phyloP scores from a whole-genome alignment of 2,888 invertebrate species.

The Apomyelois bistriatella region DNA sequence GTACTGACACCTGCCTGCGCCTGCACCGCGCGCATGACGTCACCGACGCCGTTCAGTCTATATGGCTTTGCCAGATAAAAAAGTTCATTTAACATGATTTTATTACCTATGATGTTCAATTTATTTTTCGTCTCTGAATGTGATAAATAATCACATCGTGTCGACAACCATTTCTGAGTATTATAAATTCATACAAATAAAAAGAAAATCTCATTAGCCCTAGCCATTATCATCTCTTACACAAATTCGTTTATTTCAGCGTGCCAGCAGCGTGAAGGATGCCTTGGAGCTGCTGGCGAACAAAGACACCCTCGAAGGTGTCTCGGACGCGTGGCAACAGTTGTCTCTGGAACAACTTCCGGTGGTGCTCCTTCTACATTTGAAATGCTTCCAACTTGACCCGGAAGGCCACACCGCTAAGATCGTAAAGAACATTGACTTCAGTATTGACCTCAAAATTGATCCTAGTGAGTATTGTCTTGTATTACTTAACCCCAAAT shows the following conservation, averaged over 20 bases:
- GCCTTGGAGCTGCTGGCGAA: conserved; percentile 93
- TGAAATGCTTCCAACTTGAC: conserved; percentile 96
- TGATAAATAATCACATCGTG: conserved; percentile 28
- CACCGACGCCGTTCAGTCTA: conserved; percentile 96
- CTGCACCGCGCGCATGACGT: conserved; percentile 86
- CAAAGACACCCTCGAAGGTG: conserved; percentile 92
- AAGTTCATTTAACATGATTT: neutral
- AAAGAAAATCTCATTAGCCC: too few species aligned
- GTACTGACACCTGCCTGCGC: conserved; percentile 89
- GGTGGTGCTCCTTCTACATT: conserved; percentile 91
- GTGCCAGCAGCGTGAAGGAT: conserved; percentile 90
- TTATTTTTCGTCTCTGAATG: conserved; percentile 53
- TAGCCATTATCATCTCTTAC: too few species aligned
- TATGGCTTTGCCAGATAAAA: too few species aligned
- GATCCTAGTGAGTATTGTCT: conserved; percentile 86
- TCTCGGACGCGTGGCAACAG: conserved; percentile 94
- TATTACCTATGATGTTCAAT: conserved; percentile 36
- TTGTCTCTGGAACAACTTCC: conserved; percentile 94
- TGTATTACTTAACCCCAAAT: too few species aligned
- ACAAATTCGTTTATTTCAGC: conserved; percentile 68
- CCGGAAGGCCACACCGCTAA: conserved; percentile 94
- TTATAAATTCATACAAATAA: neutral
- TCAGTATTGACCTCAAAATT: conserved; percentile 93
- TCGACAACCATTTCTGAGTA: conserved; percentile 41
- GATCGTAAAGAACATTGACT: conserved; percentile 94